Percentiles rank a stretch among this genome's conserved stretches.
Evolutionary conservation across 2,888 invertebrate genomes (phyloP).

Genomic region (Latheticus oryzae): DNA sequence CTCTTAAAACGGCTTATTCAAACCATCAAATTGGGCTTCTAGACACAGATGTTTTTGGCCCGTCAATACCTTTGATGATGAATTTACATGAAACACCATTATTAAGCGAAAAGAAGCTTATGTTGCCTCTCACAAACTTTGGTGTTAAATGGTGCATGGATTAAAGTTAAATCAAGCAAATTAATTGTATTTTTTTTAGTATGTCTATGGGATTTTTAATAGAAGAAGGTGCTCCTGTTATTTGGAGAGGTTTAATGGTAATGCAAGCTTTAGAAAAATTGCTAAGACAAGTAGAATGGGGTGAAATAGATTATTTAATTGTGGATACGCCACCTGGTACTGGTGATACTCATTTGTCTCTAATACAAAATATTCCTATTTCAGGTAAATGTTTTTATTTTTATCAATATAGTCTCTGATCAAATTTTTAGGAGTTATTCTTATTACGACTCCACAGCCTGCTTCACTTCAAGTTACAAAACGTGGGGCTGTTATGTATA

Average conservation of each 20-base stretch:
- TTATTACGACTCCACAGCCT: constrained; percentile 93
- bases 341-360: constrained; percentile 92
- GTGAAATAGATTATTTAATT: constrained; percentile 85
- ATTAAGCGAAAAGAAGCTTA: constrained; percentile 81
- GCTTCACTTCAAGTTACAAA: constrained; percentile 88
- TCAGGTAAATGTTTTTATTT: constrained; percentile 70
- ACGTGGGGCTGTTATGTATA: constrained; percentile 83
- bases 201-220: constrained; percentile 97
- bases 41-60: constrained; percentile 96
- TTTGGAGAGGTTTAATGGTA: constrained; percentile 97
- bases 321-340: constrained; percentile 98
- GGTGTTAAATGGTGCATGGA: constrained; percentile 86
- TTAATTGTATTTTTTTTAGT: constrained; percentile 64
- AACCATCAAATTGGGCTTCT: constrained; percentile 83
- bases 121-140: constrained; percentile 90
- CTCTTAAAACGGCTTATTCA: constrained; percentile 75
- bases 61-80: constrained; percentile 95
- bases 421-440: constrained; percentile 28
- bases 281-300: constrained; percentile 90
- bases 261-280: constrained; percentile 93
- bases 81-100: constrained; percentile 86
- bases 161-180: too few species aligned
- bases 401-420: not conserved
- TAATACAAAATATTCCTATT: constrained; percentile 89
- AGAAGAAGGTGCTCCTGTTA: constrained; percentile 84